Percentiles rank a stretch among this genome's conserved stretches.
phyloP scores from a whole-genome alignment of 2,797 vertebrate species.

The Enteromius thamalakanensis region DNA sequence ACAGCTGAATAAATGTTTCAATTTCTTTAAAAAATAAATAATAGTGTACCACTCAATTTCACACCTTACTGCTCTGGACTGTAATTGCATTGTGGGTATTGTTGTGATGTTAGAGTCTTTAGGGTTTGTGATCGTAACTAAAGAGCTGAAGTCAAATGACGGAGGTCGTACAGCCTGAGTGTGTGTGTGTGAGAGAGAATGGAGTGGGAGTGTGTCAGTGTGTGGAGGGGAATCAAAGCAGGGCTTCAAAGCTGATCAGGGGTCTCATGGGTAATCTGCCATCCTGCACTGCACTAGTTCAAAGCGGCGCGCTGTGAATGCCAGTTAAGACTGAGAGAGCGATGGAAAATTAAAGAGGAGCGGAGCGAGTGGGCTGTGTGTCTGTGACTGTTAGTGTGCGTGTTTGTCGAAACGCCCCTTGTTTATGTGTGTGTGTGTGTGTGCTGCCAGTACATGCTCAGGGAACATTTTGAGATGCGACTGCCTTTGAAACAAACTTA shows the following conservation, averaged over 20 bases:
- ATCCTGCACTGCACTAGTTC: conserved; percentile 51
- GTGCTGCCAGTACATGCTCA: conserved; percentile 76
- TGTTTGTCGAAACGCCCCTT: conserved; percentile 57
- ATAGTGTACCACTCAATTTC: background rate
- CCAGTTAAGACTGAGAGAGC: conserved; percentile 59
- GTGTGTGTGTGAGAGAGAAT: conserved; percentile 66
- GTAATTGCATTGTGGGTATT: conserved; percentile 20
- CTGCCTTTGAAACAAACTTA: conserved; percentile 83
- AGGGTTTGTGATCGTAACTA: conserved; percentile 28
- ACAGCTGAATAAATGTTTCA: background rate
- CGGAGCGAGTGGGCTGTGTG: conserved; percentile 59
- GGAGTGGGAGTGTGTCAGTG: conserved; percentile 67
- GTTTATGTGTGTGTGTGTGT: conserved; percentile 50
- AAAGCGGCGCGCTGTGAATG: conserved; percentile 48
- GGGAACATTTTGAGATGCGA: conserved; percentile 92
- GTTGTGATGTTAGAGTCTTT: conserved; percentile 18
- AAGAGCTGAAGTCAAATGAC: conserved; percentile 21
- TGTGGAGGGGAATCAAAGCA: conserved; percentile 93
- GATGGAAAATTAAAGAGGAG: conserved; percentile 56
- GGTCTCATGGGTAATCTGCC: conserved; percentile 94
- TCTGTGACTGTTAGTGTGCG: conserved; percentile 63
- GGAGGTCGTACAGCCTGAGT: conserved; percentile 2
- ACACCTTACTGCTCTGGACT: background rate
- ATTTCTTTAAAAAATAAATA: background rate
- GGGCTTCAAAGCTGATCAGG: conserved; percentile 96